These are phyloP conservation scores for Neolamprologus sp. DNA, from an alignment of 2,113 vertebrate genomes.

Conservation along the genomic window DNA sequence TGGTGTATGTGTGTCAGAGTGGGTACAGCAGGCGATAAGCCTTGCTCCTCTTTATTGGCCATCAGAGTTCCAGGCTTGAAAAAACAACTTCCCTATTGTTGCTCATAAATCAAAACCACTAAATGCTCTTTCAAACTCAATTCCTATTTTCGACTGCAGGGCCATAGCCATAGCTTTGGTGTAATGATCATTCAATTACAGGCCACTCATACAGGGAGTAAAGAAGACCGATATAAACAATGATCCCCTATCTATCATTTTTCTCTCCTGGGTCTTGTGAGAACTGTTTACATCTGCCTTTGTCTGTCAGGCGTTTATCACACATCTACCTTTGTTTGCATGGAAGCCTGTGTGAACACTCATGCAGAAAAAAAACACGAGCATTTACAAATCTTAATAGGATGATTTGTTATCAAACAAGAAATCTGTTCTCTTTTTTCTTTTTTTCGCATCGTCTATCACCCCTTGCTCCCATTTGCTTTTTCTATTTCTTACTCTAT, in stretches of 20 bases:
- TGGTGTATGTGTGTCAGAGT: slow-evolving; percentile 30
- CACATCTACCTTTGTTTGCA: slow-evolving; percentile 2
- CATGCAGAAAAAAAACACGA: neutral
- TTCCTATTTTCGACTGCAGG: slow-evolving; percentile 27
- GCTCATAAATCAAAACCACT: slow-evolving; percentile 67
- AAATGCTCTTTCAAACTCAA: slow-evolving; percentile 54
- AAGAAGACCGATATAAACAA: slow-evolving; percentile 18
- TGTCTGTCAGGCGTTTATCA: slow-evolving; percentile 10
- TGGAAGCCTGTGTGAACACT: neutral
- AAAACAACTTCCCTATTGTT: slow-evolving; percentile 44
- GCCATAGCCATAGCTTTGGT: slow-evolving; percentile 42
- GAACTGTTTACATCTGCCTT: slow-evolving; percentile 16
- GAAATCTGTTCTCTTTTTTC: neutral
- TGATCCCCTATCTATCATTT: slow-evolving; percentile 36
- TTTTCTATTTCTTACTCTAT: slow-evolving; percentile 20
- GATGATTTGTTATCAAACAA: neutral
- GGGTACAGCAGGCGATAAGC: slow-evolving; percentile 53
- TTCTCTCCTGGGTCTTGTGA: neutral
- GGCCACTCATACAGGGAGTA: slow-evolving; percentile 31
- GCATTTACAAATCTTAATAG: neutral
- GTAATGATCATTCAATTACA: slow-evolving; percentile 64
- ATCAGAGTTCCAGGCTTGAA: slow-evolving; percentile 46
- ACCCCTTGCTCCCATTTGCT: slow-evolving; percentile 12
- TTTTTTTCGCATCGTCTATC: neutral
- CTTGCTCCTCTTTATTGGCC: slow-evolving; percentile 59